A percentile compares a stretch with the other conserved stretches of the same genome.
Evolutionary conservation across 2,113 vertebrate genomes (phyloP).

Genomic region (Tauraco erythrolophus): DNA sequence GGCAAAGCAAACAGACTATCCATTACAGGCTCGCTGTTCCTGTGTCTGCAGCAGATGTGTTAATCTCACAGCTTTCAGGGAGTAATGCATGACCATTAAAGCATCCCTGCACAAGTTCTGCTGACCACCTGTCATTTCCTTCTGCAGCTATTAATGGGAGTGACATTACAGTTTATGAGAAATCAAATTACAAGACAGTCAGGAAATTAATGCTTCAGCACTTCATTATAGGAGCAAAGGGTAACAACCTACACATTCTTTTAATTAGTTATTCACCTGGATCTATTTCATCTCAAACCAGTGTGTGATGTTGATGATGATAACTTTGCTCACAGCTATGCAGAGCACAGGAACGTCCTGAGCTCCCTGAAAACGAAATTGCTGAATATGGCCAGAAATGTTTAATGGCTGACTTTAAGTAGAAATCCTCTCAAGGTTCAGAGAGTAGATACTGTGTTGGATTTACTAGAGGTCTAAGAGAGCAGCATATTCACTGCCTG

Average conservation of each 20-base stretch:
- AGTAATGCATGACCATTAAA: background rate
- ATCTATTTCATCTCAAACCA: background rate
- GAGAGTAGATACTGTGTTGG: background rate
- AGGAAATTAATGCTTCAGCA: slow-evolving; percentile 13
- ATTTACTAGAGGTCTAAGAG: background rate
- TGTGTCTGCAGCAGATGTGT: background rate
- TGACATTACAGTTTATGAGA: background rate
- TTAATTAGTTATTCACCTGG: background rate
- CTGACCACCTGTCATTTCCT: background rate
- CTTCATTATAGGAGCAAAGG: background rate
- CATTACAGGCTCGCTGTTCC: background rate
- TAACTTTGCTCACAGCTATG: background rate
- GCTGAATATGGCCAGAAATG: background rate
- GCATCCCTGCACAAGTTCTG: background rate
- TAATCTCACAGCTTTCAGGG: background rate
- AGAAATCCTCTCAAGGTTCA: background rate
- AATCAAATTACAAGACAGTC: background rate
- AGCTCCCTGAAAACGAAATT: background rate
- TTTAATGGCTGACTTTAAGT: background rate
- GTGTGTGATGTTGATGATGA: background rate
- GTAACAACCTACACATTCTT: background rate
- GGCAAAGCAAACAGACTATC: background rate
- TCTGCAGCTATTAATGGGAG: background rate
- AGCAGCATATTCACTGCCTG: background rate
- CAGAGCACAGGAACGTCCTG: background rate